These are phyloP conservation scores for Choristoneura rosaceana DNA, from an alignment of 2,888 invertebrate genomes.

Conservation along the genomic window DNA sequence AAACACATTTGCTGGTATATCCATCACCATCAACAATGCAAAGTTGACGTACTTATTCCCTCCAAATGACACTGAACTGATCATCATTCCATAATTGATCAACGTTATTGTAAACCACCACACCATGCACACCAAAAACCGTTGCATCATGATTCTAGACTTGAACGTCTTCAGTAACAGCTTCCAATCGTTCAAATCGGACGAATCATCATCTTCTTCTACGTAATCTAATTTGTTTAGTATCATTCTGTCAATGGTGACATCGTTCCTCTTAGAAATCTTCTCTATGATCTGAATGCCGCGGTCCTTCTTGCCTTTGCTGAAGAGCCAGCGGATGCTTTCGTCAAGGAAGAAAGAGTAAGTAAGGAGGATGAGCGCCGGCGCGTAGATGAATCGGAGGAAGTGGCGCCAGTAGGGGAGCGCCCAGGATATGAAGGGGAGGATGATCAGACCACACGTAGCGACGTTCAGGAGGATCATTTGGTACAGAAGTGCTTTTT, in stretches of 20 bases:
- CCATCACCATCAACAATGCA: slow-evolving; percentile 76
- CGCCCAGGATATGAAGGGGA: slow-evolving; percentile 76
- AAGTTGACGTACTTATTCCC: slow-evolving; percentile 80
- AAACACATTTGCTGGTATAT: slow-evolving; percentile 76
- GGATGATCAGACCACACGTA: slow-evolving; percentile 71
- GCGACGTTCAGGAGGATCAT: slow-evolving; percentile 79
- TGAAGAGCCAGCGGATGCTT: slow-evolving; percentile 79
- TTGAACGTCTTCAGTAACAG: slow-evolving; percentile 72
- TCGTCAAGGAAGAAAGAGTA: slow-evolving; percentile 77
- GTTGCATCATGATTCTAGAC: slow-evolving; percentile 74
- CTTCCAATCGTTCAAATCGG: slow-evolving; percentile 62
- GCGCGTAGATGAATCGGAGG: slow-evolving; percentile 75
- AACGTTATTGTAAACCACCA: slow-evolving; percentile 82
- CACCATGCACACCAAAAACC: slow-evolving; percentile 75
- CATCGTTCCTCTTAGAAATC: slow-evolving; percentile 70
- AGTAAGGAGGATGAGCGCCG: slow-evolving; percentile 69
- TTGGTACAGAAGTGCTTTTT: slow-evolving; percentile 71
- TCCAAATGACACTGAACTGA: slow-evolving; percentile 75
- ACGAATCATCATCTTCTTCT: slow-evolving; percentile 61
- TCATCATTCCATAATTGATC: slow-evolving; percentile 83
- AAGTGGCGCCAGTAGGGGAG: slow-evolving; percentile 79
- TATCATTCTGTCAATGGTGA: slow-evolving; percentile 60
- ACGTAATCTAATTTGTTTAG: slow-evolving; percentile 67
- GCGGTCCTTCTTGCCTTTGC: slow-evolving; percentile 70
- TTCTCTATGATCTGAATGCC: slow-evolving; percentile 70